Evolutionary conservation across 23 tunicate genomes (phyloP), one percentile per base, ranked within the genome.

Genomic region (Phallusia fumigata): DNA sequence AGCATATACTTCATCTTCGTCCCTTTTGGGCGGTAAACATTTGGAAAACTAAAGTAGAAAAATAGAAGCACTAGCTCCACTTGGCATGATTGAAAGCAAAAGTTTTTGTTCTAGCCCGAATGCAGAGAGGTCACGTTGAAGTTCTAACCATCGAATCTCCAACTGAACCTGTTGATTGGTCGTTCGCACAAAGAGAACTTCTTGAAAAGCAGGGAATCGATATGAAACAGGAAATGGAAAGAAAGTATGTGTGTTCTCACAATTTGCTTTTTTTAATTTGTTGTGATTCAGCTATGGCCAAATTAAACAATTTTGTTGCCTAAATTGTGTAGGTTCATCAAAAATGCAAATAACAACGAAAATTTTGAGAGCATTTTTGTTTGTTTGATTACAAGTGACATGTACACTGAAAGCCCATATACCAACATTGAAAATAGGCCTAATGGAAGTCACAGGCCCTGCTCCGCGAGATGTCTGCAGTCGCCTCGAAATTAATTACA

Each of bases 141-240:
- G 65, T 50, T 18, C 1, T 58, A 44, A 21, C 77, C 32, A 49
- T 83, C 44, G 98, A 94, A 24, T 80, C 84, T 33, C 88, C 91
- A 8, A 32, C 88, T 3, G 98, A 94, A 47, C 83, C 89, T 28
- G 99, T 90, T 36, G 99, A 97, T 65, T 97, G 99, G 99, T 85
- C 96, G 31, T 97, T 92, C 65, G 99, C 99, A 33, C 97, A 94
- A 84, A 64, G 87, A 26, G 99, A 97, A 76, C 76, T 97, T 16
- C 81, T 88, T 18, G 93, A 97, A 30, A 89, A 97, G 50, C 97
- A 94, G 81, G 99, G 99, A 33, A 97, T 97, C 45, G 99, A 97
- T 64, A 88, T 97, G 97, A 92, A 88, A 76, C 80, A 36, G 77
- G 99, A 97, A 74, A 92, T 91, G 93, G 93, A 88, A 34, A 81